Evolutionary conservation across 1,140 invertebrate species (phyloP).

Genomic region (Drosophila quadrilineata): DNA sequence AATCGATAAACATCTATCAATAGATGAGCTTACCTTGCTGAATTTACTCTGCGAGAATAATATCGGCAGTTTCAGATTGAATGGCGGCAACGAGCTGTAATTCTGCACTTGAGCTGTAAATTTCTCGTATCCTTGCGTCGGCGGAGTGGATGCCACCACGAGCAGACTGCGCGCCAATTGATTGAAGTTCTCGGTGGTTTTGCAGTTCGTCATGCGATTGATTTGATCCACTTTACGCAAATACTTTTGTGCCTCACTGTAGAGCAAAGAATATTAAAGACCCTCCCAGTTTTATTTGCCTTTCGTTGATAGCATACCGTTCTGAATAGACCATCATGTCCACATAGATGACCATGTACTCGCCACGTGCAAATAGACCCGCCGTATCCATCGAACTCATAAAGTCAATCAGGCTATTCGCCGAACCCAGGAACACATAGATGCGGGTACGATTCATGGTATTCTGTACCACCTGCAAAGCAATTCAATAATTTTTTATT

Average conservation of each 20-base stretch:
- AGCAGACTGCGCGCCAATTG: slow-evolving; percentile 90
- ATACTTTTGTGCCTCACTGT: slow-evolving; percentile 90
- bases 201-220: slow-evolving; percentile 84
- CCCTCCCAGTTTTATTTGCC: neutral
- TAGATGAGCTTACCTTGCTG: slow-evolving; percentile 83
- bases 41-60: slow-evolving; percentile 83
- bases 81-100: slow-evolving; percentile 86
- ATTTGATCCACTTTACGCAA: slow-evolving; percentile 89
- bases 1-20: neutral
- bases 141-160: slow-evolving; percentile 92
- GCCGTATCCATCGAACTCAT: slow-evolving; percentile 94
- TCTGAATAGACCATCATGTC: slow-evolving; percentile 91
- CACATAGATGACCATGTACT: slow-evolving; percentile 97
- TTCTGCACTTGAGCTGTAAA: slow-evolving; percentile 89
- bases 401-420: slow-evolving; percentile 91
- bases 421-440: slow-evolving; percentile 94
- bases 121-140: slow-evolving; percentile 87
- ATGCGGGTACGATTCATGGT: slow-evolving; percentile 95
- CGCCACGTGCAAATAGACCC: slow-evolving; percentile 92
- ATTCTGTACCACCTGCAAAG: slow-evolving; percentile 87
- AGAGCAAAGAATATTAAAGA: neutral
- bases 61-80: slow-evolving; percentile 55
- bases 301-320: slow-evolving; percentile 29
- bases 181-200: slow-evolving; percentile 85
- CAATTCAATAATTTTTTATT: neutral